phyloP scores from a whole-genome alignment of 2,797 vertebrate genomes.

The Falco peregrinus region DNA sequence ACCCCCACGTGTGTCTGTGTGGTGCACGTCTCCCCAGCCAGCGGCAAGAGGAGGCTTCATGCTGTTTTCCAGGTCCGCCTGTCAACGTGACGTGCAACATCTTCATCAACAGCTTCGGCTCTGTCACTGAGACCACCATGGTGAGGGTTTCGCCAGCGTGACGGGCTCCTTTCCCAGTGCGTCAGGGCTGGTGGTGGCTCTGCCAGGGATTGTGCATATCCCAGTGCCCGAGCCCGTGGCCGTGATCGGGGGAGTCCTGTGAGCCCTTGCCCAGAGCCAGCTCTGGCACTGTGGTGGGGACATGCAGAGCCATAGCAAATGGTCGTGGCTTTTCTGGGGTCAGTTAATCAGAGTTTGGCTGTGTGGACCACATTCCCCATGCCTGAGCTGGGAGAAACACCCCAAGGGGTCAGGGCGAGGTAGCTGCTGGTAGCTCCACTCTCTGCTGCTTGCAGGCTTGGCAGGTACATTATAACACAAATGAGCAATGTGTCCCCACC shows the following conservation, averaged over 20 bases:
- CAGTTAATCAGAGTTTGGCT: background rate
- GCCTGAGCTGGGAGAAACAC: background rate
- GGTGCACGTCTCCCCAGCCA: background rate
- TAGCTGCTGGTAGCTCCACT: background rate
- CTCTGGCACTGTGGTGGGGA: background rate
- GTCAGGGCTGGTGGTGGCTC: background rate
- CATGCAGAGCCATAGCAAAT: background rate
- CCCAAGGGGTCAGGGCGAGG: background rate
- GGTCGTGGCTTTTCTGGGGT: background rate
- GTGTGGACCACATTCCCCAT: background rate
- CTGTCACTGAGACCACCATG: conserved; percentile 95
- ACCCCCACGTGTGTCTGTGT: accelerated
- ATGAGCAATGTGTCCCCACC: background rate
- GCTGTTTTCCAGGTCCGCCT: conserved; percentile 81
- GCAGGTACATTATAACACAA: background rate
- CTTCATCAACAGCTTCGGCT: conserved; percentile 96
- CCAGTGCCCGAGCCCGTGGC: accelerated
- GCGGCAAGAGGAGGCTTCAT: background rate
- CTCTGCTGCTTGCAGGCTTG: background rate
- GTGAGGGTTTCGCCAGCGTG: conserved; percentile 68
- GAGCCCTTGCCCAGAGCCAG: background rate
- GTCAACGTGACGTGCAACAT: conserved; percentile 97
- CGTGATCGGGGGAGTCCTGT: background rate
- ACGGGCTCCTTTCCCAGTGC: background rate
- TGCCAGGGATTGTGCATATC: accelerated